These are phyloP conservation scores for Entelurus aequoreus DNA, from an alignment of 2,113 vertebrate species.

Conservation along the genomic window DNA sequence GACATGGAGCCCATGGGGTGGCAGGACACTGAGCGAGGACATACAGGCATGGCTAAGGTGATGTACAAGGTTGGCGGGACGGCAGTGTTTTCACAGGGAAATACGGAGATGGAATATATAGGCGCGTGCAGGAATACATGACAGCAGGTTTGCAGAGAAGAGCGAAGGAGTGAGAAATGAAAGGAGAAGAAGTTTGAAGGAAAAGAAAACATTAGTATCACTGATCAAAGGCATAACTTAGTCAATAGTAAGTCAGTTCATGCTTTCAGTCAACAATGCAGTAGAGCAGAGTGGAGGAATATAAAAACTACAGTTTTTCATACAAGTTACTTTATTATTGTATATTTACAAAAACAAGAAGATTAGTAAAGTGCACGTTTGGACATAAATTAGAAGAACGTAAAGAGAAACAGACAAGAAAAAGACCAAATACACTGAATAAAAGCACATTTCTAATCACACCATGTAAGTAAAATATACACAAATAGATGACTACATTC, in stretches of 20 bases:
- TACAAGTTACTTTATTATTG: no score
- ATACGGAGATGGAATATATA: conserved; percentile 15
- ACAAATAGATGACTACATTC: not conserved
- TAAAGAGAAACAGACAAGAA: not conserved
- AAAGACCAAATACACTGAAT: not conserved
- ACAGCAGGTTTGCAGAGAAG: not conserved
- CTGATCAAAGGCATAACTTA: conserved; percentile 26
- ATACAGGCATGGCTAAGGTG: conserved; percentile 90
- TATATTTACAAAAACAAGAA: conserved; percentile 14
- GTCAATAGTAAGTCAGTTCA: not conserved
- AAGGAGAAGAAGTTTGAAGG: conserved; percentile 9
- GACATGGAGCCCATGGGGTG: conserved; percentile 86
- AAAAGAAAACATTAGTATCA: conserved; percentile 70
- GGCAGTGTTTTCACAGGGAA: conserved; percentile 51
- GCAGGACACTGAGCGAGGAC: conserved; percentile 99
- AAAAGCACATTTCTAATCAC: not conserved
- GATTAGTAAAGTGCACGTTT: conserved; percentile 4
- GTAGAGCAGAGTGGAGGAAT: not conserved
- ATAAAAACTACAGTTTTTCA: not conserved
- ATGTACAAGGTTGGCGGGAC: conserved; percentile 57
- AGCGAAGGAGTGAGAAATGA: not conserved
- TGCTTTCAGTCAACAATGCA: not conserved
- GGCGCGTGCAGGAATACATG: not conserved
- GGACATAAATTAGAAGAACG: not conserved
- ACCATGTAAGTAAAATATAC: conserved; percentile 1